Conservation (phyloP, 2,888 invertebrate species). For the Onchidella celtica region DNA sequence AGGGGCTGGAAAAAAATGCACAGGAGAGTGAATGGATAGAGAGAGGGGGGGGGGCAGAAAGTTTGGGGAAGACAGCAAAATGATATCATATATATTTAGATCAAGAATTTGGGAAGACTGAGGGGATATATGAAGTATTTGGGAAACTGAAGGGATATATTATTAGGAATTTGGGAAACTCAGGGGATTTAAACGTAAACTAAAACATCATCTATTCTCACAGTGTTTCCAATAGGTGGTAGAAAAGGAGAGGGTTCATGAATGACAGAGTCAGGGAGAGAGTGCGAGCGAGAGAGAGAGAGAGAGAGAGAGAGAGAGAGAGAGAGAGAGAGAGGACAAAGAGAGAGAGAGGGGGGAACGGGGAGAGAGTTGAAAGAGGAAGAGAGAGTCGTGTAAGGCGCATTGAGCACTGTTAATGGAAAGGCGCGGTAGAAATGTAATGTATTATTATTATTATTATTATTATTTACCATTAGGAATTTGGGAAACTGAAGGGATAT, state of each 20-base stretch:
- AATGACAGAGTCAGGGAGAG: background rate
- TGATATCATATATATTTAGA: background rate
- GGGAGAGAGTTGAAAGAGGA: too few species aligned
- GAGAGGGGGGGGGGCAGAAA: background rate
- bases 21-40: background rate
- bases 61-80: background rate
- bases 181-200: background rate
- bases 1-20: background rate
- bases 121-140: background rate
- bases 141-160: background rate
- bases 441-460: too few species aligned
- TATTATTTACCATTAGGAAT: background rate
- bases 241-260: too few species aligned
- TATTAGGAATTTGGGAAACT: background rate
- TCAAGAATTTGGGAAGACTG: background rate
- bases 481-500: background rate
- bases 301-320: constrained; percentile 10
- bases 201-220: too few species aligned
- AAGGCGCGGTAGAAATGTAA: too few species aligned
- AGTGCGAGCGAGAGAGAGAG: too few species aligned
- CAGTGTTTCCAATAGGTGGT: too few species aligned
- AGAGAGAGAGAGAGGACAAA: too few species aligned
- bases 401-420: too few species aligned
- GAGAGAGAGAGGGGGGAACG: too few species aligned
- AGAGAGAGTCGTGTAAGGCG: too few species aligned